A percentile compares a stretch with the other conserved stretches of the same genome.
These are phyloP conservation scores for Holotrichia oblita DNA, from an alignment of 1,140 invertebrate species.

Conservation along the genomic window DNA sequence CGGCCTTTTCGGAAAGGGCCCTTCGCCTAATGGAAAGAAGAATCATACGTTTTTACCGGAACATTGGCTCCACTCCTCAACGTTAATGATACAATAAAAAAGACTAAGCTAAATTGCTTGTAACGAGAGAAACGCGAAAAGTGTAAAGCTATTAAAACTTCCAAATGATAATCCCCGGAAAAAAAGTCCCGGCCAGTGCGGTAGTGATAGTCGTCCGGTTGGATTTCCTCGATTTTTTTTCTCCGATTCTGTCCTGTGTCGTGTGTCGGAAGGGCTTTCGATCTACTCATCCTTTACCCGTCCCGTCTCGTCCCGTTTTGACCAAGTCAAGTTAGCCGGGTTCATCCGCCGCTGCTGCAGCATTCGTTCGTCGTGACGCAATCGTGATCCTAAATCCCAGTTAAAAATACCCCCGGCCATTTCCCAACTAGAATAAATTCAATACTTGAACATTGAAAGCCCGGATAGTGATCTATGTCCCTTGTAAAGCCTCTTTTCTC, in stretches of 20 bases:
- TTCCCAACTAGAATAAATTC: neutral
- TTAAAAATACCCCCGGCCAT: constrained; percentile 13
- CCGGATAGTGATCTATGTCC: constrained; percentile 2
- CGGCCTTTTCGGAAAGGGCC: neutral
- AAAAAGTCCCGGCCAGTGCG: neutral
- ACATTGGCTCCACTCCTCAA: constrained; percentile 6
- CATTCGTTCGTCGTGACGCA: neutral
- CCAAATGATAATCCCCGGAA: constrained; percentile 29
- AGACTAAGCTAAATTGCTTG: constrained; percentile 33
- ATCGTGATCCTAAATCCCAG: constrained; percentile 3
- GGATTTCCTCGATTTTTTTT: neutral
- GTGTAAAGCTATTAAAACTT: constrained; percentile 37
- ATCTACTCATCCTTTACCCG: neutral
- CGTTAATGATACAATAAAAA: constrained; percentile 36
- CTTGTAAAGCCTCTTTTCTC: neutral
- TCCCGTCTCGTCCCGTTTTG: neutral
- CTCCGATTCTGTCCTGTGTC: neutral
- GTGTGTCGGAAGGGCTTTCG: neutral
- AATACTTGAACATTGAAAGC: constrained; percentile 1
- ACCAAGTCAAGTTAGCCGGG: neutral
- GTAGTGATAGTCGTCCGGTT: neutral
- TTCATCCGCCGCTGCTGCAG: neutral
- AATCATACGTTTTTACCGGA: neutral
- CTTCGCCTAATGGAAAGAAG: neutral
- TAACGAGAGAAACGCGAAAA: constrained; percentile 30